These are phyloP conservation scores for Porites australiensis DNA, from an alignment of 64 coral and sea anemone genomes.

Conservation along the genomic window DNA sequence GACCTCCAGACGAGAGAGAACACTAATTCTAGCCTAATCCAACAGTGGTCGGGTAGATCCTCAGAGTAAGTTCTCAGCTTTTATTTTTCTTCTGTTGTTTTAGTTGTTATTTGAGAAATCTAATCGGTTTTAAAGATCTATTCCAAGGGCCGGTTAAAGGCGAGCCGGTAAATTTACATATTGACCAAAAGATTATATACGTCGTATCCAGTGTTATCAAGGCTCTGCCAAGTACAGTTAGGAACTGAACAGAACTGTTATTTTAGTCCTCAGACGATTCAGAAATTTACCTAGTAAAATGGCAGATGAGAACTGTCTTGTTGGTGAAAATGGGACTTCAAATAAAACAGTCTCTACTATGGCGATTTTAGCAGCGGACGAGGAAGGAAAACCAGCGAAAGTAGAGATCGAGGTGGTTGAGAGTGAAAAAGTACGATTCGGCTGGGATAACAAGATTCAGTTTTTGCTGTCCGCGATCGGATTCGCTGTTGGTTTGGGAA, in stretches of 20 bases:
- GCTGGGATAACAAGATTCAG: conserved; percentile 68
- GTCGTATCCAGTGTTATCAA: background rate
- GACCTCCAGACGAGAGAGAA: background rate
- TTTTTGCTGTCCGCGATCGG: conserved; percentile 57
- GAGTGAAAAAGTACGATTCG: conserved; percentile 23
- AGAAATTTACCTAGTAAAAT: background rate
- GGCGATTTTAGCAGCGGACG: background rate
- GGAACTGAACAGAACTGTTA: background rate
- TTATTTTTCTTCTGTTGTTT: background rate
- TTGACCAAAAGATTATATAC: background rate
- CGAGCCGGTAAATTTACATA: too few relatives aligned
- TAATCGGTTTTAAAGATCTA: too few relatives aligned
- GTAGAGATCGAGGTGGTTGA: background rate
- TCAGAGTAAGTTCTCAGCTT: background rate
- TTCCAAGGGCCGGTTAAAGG: background rate
- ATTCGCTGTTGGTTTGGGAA: conserved; percentile 70
- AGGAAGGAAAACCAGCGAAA: background rate
- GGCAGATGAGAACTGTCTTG: background rate
- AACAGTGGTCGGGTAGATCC: background rate
- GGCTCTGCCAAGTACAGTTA: background rate
- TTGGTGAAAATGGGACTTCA: background rate
- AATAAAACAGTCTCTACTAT: conserved; percentile 22
- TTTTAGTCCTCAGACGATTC: background rate
- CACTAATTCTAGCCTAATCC: too few relatives aligned
- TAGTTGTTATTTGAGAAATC: too few relatives aligned